phyloP scores from a whole-genome alignment of 2,797 vertebrate species.

The Argyrosomus regius region DNA sequence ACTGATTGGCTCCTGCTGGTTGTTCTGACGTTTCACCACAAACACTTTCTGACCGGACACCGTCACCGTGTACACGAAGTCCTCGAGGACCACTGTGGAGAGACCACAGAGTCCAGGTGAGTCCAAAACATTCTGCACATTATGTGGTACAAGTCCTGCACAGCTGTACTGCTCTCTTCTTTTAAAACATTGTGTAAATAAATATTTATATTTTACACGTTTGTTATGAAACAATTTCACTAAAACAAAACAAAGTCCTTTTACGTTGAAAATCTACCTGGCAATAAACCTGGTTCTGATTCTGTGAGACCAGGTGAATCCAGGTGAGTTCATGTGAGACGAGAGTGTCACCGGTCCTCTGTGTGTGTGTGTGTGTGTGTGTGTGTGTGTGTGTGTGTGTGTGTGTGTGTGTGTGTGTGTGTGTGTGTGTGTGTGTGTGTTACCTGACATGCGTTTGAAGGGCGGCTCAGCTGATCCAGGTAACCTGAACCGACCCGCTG shows the following conservation, averaged over 20 bases:
- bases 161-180: too few relatives aligned
- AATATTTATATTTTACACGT: too few relatives aligned
- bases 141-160: too few relatives aligned
- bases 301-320: background rate
- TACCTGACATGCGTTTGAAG: constrained; percentile 93
- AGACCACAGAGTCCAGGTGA: constrained; percentile 16
- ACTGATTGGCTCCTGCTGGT: constrained; percentile 87
- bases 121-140: background rate
- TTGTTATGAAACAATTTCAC: too few relatives aligned
- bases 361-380: background rate
- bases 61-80: constrained; percentile 90
- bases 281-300: too few relatives aligned
- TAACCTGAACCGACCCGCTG: constrained; percentile 88
- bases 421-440: background rate
- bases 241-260: too few relatives aligned
- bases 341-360: background rate
- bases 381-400: constrained; percentile 4
- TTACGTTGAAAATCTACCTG: too few relatives aligned
- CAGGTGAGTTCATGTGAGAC: background rate
- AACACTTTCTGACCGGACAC: constrained; percentile 94
- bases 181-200: too few relatives aligned
- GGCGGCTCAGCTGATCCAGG: constrained; percentile 84
- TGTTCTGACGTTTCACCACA: constrained; percentile 94
- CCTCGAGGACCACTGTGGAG: constrained; percentile 91
- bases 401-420: background rate